Evolutionary conservation across 1,140 invertebrate genomes (phyloP), one percentile per base, ranked within the genome.

Genomic region (Medauroidea extradentata): DNA sequence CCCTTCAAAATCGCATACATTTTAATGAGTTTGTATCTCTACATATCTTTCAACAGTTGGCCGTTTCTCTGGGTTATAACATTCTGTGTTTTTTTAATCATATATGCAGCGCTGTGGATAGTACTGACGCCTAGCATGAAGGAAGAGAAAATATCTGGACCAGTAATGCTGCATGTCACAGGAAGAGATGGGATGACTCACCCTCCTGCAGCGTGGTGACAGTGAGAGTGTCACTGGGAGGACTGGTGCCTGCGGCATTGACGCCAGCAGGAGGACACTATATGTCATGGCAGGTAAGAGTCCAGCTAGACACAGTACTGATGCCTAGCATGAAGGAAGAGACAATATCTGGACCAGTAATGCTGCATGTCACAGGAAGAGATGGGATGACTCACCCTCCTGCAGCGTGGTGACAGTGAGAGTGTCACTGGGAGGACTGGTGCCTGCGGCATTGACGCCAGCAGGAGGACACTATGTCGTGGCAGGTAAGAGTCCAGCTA

Each of bases 201-300:
- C 85, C 83, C 84, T 94, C 91, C 79, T 94, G 91, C 65, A 89
- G 84, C 8, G 92, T 94, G 67, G 85, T 86, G 2, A 90, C 85
- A n/a, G 85, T 82, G 5, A 90, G 83, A 0, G 84, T 77, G 46
- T 87, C 83, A 18, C 90, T 92, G 27, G 86, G 88, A 16, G 83
- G 74, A 58, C 92, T 91, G 13, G 83, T 77, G 60, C 93, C 91
- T 52, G 94, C 87, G 61, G 87, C 83, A 71, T 94, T 94, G 62
- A 90, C 84, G 24, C 91, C 52, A 88, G 82, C 57, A 95, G 82
- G 18, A 91, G 79, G 53, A 94, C 83, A 65, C 86, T 84, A 67
- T 95, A 96, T 3, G 81, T 83, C 0, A 87, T 89, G 7, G 91
- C 85, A 0, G 92, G 91, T 62, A 84, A 82, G 9, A 94, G 74